Evolutionary conservation across 2,888 invertebrate genomes (phyloP), one percentile per base, ranked within the genome.

Genomic region (Xestia ashworthii): DNA sequence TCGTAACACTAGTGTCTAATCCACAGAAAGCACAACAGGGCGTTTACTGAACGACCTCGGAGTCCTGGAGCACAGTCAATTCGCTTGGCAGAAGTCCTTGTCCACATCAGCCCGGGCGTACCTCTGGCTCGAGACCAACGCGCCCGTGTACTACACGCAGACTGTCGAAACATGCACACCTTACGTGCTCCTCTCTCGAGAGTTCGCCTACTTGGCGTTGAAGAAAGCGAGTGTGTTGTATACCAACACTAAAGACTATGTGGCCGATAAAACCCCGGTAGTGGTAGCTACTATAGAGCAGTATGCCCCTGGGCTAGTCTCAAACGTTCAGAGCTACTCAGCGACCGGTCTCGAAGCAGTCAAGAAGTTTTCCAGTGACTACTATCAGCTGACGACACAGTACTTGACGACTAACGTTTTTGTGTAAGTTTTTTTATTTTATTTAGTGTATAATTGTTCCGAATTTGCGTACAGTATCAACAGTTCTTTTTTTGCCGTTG

Each of bases 401-500:
- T 98, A 98, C 95, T 95, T 98, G 91, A 97, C 97, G 91, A 98
- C 97, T 74, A 98, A 98, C 96, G 98, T 98, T 76, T 98, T 98
- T 95, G 97, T 98, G 98, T 98, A 96, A 98, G 98, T 98, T 91
- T 68, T 72, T 58, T 9, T n/a, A 22, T 65, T 32, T 32, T 16
- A 8, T 38, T 74, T 50, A 14, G 22, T 53, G 4, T 53, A 22
- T 53, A 3, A 0, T 22, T 22, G 48, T 48, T 53, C 22, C 22
- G 22, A 22, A 53, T 50, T 22, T 58, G 8, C 16, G 60, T 60
- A 32, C 19, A 16, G 1, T 60, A 32, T 32, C 4, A 60, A 32
- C 32, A 62, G 19, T 38, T 5, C 9, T 60, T 60, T 6, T 60
- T 60, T 32, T 16, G 60, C 8, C 32, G 25, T 16, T 32, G 32